Evolutionary conservation across 2,888 invertebrate species (phyloP), one percentile per base, ranked within the genome.

Genomic region (Parnassius mnemosyne): DNA sequence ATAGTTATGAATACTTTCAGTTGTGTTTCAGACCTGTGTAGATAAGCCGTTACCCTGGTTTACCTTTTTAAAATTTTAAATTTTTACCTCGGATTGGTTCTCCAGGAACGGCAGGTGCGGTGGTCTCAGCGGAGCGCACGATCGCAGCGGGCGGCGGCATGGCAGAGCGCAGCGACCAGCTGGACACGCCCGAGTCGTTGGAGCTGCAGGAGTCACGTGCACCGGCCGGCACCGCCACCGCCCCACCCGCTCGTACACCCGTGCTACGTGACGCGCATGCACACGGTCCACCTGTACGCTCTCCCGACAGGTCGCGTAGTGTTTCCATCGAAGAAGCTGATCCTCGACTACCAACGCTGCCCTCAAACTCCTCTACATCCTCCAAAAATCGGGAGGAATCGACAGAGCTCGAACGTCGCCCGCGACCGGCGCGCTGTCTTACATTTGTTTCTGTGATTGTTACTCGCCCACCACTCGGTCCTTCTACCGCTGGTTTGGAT

Each of bases 151-250:
- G 92, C 92, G 51, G 61, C 10, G 67, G 47, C 9, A 87, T 84
- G 9, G 89, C 92, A 57, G 92, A 85, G 59, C 93, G 93, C 58
- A 93, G 92, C 54, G 93, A 79, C 73, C 94, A 94, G 7, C 93
- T 94, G 0, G 94, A 95, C 0, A 96, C 96, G 3, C 96, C 96
- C 0, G 96, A 96, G 83, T 96, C 96, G 77, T 96, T 96, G 34
- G 95, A 96, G 76, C 95, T 95, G 5, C 96, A 95, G 0, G 96
- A 96, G 76, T 96, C 96, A 16, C 96, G 89, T 76, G 95, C 96
- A 41, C 93, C 94, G 1, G 92, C 93, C 2, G 94, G 91, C 74
- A 94, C 95, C 67, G 94, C 95, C 2, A 95, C 73, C 2, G 73
- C 64, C 10, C 68, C 75, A 9, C 74, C 71, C 3, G 70, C 65